A percentile compares a stretch with the other conserved stretches of the same genome.
phyloP scores from a whole-genome alignment of 2,113 vertebrate species.

The Capreolus pygargus region DNA sequence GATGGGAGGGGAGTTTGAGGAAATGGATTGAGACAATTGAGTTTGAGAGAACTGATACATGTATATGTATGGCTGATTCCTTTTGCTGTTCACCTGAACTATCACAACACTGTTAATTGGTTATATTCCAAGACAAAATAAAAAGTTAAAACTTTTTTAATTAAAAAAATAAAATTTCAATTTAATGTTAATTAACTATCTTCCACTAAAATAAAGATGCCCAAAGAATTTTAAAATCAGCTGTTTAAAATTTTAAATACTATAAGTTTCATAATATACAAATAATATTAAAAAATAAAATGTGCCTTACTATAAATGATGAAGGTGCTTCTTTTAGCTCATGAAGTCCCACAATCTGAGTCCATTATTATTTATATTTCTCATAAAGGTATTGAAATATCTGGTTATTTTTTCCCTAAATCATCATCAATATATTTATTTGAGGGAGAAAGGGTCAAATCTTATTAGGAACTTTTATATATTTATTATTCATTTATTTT shows the following conservation, averaged over 20 bases:
- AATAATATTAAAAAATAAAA: not conserved
- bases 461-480: not conserved
- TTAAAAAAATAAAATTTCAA: not conserved
- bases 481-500: not conserved
- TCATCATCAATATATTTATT: conserved; percentile 67
- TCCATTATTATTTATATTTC: not conserved
- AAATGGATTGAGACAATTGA: not conserved
- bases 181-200: not conserved
- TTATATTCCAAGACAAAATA: not conserved
- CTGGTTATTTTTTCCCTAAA: not conserved
- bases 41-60: not conserved
- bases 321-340: not conserved
- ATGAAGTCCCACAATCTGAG: not conserved
- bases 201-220: conserved; percentile 21
- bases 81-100: not conserved
- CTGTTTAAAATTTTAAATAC: not conserved
- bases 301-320: not conserved
- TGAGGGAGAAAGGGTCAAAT: not conserved
- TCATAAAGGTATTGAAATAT: not conserved
- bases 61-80: not conserved
- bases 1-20: not conserved
- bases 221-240: not conserved
- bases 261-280: not conserved
- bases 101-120: not conserved
- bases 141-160: not conserved